Conservation (phyloP, 2,888 invertebrate genomes). For the Melipona beecheii region DNA sequence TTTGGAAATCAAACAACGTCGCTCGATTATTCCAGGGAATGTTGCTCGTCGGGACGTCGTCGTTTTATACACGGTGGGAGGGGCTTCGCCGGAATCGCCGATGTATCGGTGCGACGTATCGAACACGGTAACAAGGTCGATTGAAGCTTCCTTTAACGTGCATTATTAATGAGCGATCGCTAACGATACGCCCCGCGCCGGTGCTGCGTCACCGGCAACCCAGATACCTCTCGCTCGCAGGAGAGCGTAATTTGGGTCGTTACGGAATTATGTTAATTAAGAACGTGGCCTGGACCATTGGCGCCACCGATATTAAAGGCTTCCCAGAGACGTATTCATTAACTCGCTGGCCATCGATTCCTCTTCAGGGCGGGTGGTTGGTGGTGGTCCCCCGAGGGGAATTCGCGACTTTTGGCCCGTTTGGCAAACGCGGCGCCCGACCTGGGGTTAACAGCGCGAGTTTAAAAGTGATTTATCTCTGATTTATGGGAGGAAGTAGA, state of each 20-base stretch:
- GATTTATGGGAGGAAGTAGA: slow-evolving; percentile 78
- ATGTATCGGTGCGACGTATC: neutral
- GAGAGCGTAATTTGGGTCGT: slow-evolving; percentile 24
- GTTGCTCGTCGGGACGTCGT: neutral
- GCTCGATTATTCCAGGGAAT: neutral
- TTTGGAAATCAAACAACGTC: neutral
- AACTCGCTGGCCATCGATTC: slow-evolving; percentile 79
- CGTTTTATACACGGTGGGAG: neutral
- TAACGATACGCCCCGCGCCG: slow-evolving; percentile 1
- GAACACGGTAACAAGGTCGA: slow-evolving; percentile 41
- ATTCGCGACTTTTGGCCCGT: slow-evolving; percentile 47
- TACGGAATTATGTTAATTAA: slow-evolving; percentile 64
- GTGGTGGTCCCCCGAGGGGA: slow-evolving; percentile 45
- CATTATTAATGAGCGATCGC: slow-evolving; percentile 43
- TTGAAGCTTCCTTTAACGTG: slow-evolving; percentile 41
- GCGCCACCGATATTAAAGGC: slow-evolving; percentile 39
- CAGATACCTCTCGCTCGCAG: slow-evolving; percentile 13
- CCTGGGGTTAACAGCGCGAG: slow-evolving; percentile 82
- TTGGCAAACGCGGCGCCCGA: slow-evolving; percentile 68
- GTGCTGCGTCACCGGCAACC: slow-evolving; percentile 37
- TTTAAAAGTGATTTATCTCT: slow-evolving; percentile 83
- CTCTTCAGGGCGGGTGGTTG: slow-evolving; percentile 21
- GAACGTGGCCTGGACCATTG: slow-evolving; percentile 32
- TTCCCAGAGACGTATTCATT: slow-evolving; percentile 76
- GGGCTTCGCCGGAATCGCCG: neutral